A percentile compares a stretch with the other conserved stretches of the same genome.
These are phyloP conservation scores for Galeopterus variegatus DNA, from an alignment of 2,113 vertebrate genomes.

Conservation along the genomic window DNA sequence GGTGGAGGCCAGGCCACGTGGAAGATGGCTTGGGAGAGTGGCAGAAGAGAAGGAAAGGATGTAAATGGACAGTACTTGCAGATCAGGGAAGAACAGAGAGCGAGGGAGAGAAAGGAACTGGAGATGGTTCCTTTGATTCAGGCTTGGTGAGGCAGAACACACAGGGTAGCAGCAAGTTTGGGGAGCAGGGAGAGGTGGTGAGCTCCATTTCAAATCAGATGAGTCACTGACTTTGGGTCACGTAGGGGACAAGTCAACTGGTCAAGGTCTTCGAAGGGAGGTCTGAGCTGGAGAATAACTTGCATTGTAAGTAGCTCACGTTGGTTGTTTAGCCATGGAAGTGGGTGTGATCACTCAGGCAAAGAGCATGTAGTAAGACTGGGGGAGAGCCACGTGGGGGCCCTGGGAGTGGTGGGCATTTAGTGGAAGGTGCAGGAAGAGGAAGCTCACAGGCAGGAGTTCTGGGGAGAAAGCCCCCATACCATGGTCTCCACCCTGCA, in stretches of 20 bases:
- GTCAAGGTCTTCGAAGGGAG: background rate
- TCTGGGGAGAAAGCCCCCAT: background rate
- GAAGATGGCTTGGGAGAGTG: background rate
- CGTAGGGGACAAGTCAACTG: background rate
- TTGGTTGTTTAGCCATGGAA: background rate
- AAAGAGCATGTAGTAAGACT: background rate
- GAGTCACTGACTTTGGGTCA: background rate
- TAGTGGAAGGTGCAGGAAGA: background rate
- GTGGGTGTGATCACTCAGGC: background rate
- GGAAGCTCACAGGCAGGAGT: background rate
- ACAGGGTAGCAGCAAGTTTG: background rate
- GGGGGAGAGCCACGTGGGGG: no score
- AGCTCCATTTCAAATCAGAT: background rate
- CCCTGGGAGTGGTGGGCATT: background rate
- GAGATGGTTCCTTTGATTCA: background rate
- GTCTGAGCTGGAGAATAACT: background rate
- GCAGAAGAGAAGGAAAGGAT: background rate
- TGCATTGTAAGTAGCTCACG: background rate
- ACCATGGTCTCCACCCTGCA: background rate
- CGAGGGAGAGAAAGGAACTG: background rate
- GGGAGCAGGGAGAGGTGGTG: background rate
- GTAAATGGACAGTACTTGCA: background rate
- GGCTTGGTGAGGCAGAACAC: background rate
- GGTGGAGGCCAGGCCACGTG: background rate
- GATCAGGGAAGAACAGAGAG: background rate